Evolutionary conservation across 2,113 vertebrate species (phyloP), one percentile per base, ranked within the genome.

Genomic region (Brachyistius frenatus): DNA sequence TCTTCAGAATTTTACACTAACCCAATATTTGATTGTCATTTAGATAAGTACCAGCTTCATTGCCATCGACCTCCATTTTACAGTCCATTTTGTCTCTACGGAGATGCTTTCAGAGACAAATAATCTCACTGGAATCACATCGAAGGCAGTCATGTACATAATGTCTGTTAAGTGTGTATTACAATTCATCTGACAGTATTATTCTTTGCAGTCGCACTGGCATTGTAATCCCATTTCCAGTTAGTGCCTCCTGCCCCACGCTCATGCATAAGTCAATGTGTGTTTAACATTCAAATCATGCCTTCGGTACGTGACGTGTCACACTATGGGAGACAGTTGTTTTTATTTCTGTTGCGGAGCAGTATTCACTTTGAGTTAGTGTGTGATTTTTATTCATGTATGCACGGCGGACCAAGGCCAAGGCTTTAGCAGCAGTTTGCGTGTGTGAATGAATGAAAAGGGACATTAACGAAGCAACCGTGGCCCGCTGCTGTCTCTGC

Each of bases 261-360:
- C 84, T 88, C 89, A 87, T 85, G 72, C 88, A 91, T 88, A 89
- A 89, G 86, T 88, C 89, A 91, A 79, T 81, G 63, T 74, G 88
- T 81, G 81, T 88, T 93, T 92, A 93, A 89, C 89, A 94, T 93
- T 92, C 87, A 83, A 76, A 88, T 85, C 87, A 86, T 89, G 88
- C 52, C 56, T 83, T 53, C 53, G 78, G 63, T 82, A 76, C 65
- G 50, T 71, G 85, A 73, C 35, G 37, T 76, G 84, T 75, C 77
- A 53, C 84, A 81, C 71, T 68, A 64, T 15, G 65, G 83, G 68
- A 91, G 87, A 81, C 85, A 77, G 85, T 92, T 90, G 82, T 91
- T 89, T 93, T 92, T 92, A 86, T 84, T 87, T 76, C 85, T 76
- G 58, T 73, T 71, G 75, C 77, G 30, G 64, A 37, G 58, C 78